Evolutionary conservation across 2,797 vertebrate species (phyloP).

Genomic region (Etheostoma perlongum): DNA sequence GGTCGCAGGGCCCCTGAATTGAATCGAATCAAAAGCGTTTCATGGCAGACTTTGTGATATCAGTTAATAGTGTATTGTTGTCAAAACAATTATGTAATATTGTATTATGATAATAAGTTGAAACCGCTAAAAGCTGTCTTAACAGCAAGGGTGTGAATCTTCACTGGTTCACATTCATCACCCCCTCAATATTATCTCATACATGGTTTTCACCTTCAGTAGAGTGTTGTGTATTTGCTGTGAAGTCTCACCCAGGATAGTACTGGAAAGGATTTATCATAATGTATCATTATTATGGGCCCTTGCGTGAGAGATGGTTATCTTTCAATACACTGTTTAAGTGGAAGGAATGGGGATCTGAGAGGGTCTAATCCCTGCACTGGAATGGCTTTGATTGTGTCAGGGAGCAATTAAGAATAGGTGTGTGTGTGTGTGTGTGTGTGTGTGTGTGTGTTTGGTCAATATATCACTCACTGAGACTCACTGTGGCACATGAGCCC

Average conservation of each 20-base stretch:
- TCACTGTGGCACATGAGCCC: constrained; percentile 45
- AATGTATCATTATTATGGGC: constrained; percentile 31
- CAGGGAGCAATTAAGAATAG: constrained; percentile 64
- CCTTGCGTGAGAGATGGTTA: constrained; percentile 58
- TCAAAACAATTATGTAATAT: no score
- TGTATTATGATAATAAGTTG: no score
- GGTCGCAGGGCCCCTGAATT: no score
- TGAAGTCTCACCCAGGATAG: constrained; percentile 15
- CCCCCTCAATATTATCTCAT: no score
- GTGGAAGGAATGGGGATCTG: constrained; percentile 68
- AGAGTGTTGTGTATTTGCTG: neutral
- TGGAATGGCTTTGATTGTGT: constrained; percentile 76
- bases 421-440: constrained; percentile 65
- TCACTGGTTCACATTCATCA: no score
- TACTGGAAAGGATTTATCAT: constrained; percentile 13
- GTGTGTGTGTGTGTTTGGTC: constrained; percentile 66
- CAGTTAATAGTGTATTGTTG: no score
- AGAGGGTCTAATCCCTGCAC: constrained; percentile 62
- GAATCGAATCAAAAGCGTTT: no score
- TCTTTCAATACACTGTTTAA: constrained; percentile 67
- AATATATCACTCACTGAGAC: constrained; percentile 54
- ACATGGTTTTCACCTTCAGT: neutral
- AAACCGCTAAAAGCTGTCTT: no score
- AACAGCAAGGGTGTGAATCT: no score
- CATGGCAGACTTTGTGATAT: no score